Evolutionary conservation across 23 tunicate genomes (phyloP).

Genomic region (Trididemnum clinides): DNA sequence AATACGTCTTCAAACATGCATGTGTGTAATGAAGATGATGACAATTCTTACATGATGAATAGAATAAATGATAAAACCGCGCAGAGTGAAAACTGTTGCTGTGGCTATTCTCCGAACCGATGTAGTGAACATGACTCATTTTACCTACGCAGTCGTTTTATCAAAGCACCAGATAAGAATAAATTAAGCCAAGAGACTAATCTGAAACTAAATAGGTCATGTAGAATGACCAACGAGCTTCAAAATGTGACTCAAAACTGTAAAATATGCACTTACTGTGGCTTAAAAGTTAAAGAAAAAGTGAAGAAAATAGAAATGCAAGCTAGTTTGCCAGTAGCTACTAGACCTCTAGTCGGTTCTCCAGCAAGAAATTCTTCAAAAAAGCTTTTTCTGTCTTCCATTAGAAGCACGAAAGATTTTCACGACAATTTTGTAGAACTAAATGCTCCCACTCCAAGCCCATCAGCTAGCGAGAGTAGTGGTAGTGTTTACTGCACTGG

Average conservation of each 20-base stretch:
- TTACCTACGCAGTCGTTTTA: not conserved
- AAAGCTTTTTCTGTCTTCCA: conserved; percentile 1
- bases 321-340: not conserved
- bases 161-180: not conserved
- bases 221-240: not conserved
- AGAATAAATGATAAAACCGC: not conserved
- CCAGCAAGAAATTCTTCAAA: conserved; percentile 16
- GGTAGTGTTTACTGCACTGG: conserved; percentile 69
- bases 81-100: conserved; percentile 57
- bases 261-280: conserved; percentile 55
- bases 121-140: conserved; percentile 25
- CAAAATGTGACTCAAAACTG: not conserved
- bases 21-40: not conserved
- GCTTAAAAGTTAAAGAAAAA: conserved; percentile 22
- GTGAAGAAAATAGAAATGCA: not conserved
- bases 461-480: conserved; percentile 91
- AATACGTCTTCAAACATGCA: not conserved
- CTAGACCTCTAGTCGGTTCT: not conserved
- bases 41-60: not conserved
- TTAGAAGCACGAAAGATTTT: not conserved
- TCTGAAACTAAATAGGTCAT: not conserved
- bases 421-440: not conserved
- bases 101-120: conserved; percentile 14
- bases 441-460: conserved; percentile 73
- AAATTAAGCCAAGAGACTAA: not conserved